These are phyloP conservation scores for Iphiclides podalirius DNA, from an alignment of 2,888 invertebrate genomes.

Conservation along the genomic window DNA sequence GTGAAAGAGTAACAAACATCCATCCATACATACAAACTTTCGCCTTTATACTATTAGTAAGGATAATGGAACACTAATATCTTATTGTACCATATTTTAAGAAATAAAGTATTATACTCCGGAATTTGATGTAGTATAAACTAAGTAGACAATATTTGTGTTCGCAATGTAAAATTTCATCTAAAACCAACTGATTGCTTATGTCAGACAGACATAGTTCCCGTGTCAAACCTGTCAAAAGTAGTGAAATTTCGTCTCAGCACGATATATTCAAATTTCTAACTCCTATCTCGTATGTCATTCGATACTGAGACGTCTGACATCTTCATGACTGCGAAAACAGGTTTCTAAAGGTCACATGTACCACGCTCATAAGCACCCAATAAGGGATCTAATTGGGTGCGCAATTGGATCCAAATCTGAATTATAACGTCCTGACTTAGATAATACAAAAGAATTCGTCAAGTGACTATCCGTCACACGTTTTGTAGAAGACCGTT, in stretches of 20 bases:
- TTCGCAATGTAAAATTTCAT: not conserved
- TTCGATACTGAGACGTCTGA: constrained; percentile 59
- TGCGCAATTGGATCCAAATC: constrained; percentile 16
- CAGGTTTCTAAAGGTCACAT: constrained; percentile 36
- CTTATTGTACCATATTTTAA: no score
- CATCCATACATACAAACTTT: no score
- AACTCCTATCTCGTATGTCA: constrained; percentile 61
- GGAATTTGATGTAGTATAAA: no score
- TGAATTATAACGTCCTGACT: constrained; percentile 3
- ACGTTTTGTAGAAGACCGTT: constrained; percentile 41
- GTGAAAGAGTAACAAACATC: no score
- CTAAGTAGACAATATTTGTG: not conserved
- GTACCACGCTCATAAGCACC: constrained; percentile 8
- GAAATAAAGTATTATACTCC: no score
- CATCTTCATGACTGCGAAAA: constrained; percentile 65
- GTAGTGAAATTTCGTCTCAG: constrained; percentile 70
- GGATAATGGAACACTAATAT: no score
- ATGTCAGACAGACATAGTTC: constrained; percentile 24
- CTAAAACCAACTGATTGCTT: constrained; percentile 2
- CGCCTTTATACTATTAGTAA: no score
- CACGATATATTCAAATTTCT: constrained; percentile 64
- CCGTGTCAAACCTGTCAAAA: constrained; percentile 59
- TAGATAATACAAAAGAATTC: constrained; percentile 60
- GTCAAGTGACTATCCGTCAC: constrained; percentile 67
- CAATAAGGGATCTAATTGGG: constrained; percentile 32